Evolutionary conservation across 2,113 vertebrate species (phyloP).

Genomic region (Elaphurus davidianus): DNA sequence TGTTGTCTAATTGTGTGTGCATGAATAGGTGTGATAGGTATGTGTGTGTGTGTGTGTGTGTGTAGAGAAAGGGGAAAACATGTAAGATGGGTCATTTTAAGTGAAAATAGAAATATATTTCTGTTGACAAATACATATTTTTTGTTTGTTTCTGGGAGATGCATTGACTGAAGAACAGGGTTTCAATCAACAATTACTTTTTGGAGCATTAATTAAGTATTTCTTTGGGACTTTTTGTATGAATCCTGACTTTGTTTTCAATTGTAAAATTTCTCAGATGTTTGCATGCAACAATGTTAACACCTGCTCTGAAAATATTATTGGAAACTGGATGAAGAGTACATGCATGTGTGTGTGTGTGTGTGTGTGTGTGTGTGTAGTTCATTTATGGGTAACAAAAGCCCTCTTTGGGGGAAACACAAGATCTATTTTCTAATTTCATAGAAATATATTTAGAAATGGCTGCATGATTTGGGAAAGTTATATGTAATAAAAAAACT

Average conservation of each 20-base stretch:
- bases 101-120: neutral
- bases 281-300: neutral
- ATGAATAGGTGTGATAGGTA: neutral
- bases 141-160: neutral
- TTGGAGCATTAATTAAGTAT: neutral
- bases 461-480: neutral
- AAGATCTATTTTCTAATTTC: neutral
- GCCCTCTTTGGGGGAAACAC: neutral
- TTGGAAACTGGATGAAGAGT: neutral
- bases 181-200: neutral
- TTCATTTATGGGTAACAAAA: neutral
- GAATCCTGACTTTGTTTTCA: neutral
- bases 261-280: neutral
- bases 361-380: neutral
- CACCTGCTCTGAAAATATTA: neutral
- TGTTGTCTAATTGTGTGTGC: neutral
- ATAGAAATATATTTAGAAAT: neutral
- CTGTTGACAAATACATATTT: neutral
- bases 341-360: fast-evolving
- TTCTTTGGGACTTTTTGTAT: neutral
- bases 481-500: neutral
- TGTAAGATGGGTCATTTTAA: neutral
- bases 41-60: neutral
- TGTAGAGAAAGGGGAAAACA: neutral
- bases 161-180: neutral